These are phyloP conservation scores for Meandrusa payeni DNA, from an alignment of 2,888 invertebrate species.

Conservation along the genomic window DNA sequence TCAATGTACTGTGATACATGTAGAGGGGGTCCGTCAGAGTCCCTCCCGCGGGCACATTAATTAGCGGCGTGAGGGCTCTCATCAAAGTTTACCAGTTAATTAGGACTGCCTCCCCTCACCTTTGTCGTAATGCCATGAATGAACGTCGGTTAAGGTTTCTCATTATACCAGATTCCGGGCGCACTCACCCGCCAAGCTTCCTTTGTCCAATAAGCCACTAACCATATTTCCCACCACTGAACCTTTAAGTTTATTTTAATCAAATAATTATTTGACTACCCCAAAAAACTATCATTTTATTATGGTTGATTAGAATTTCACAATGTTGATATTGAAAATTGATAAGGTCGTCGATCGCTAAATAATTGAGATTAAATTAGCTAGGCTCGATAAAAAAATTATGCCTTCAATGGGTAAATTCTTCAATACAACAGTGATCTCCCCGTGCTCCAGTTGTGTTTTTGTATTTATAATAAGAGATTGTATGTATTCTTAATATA, in stretches of 20 bases:
- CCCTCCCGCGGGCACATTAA: conserved; percentile 72
- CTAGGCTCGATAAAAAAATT: no score
- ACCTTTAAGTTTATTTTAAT: conserved; percentile 1
- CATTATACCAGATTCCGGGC: conserved; percentile 43
- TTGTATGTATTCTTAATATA: no score
- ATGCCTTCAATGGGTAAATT: no score
- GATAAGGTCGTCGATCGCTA: no score
- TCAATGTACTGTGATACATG: no score
- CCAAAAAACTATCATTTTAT: no score
- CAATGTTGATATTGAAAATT: no score
- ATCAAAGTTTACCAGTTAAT: conserved; percentile 81
- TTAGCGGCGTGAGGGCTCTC: conserved; percentile 67
- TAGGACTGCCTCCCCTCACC: conserved; percentile 69
- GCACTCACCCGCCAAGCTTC: conserved; percentile 13
- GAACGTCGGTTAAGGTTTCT: conserved; percentile 67
- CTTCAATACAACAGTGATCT: no score
- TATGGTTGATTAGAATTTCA: no score
- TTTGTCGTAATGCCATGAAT: conserved; percentile 66
- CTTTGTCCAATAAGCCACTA: conserved; percentile 17
- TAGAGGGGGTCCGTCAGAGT: conserved; percentile 47
- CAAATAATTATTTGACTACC: not conserved
- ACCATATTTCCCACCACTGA: conserved; percentile 11
- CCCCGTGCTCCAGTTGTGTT: no score
- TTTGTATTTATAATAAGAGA: not conserved
- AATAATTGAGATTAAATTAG: no score